phyloP scores from a whole-genome alignment of 1,140 invertebrate genomes.

The Asbolus verrucosus region DNA sequence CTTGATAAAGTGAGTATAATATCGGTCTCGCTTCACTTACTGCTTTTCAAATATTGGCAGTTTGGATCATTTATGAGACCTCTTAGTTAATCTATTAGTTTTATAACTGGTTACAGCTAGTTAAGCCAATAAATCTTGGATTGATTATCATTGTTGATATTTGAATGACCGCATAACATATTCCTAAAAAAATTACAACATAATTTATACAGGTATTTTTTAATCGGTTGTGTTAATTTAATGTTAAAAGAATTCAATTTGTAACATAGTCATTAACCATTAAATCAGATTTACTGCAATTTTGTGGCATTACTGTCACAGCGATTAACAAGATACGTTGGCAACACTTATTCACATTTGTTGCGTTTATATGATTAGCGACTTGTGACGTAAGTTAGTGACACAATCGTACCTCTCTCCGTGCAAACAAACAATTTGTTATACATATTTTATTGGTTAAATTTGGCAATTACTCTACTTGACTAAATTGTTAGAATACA shows the following conservation, averaged over 20 bases:
- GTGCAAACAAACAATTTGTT: slow-evolving; percentile 10
- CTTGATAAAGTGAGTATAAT: background rate
- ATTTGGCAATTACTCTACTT: background rate
- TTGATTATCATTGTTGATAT: slow-evolving; percentile 38
- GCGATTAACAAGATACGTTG: no score
- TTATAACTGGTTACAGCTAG: slow-evolving; percentile 32
- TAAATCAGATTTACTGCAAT: no score
- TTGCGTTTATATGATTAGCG: background rate
- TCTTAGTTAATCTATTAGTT: slow-evolving; percentile 1
- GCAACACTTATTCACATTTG: background rate
- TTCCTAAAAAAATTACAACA: background rate
- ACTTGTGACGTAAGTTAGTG: background rate
- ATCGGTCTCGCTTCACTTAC: slow-evolving; percentile 1
- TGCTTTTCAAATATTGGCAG: slow-evolving; percentile 13
- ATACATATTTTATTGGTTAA: background rate
- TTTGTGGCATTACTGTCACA: no score
- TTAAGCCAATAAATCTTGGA: slow-evolving; percentile 31
- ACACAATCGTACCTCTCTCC: background rate
- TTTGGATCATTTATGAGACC: background rate
- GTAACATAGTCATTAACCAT: no score
- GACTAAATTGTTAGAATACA: background rate
- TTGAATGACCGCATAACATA: background rate
- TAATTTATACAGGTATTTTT: background rate
- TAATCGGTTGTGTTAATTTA: no score
- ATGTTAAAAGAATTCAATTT: no score